phyloP scores from a whole-genome alignment of 2,797 vertebrate species.

The Cryptoblepharus egeriae region DNA sequence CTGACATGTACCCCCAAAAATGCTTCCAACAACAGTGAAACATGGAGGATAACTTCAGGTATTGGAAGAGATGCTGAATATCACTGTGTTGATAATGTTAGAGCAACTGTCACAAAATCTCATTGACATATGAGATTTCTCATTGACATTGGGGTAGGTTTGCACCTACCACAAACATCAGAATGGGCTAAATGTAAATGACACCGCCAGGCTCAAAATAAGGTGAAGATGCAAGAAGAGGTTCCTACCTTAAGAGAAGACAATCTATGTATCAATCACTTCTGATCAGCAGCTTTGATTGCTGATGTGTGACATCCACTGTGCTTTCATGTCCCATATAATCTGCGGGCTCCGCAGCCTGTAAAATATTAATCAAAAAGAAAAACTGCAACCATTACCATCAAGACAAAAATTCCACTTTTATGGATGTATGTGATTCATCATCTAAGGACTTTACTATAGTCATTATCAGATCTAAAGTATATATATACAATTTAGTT shows the following conservation, averaged over 20 bases:
- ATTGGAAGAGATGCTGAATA: too few species aligned
- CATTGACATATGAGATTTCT: too few species aligned
- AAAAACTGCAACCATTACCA: constrained; percentile 65
- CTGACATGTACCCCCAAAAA: too few species aligned
- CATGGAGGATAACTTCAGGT: too few species aligned
- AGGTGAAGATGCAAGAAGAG: background rate
- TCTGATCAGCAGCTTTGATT: constrained; percentile 43
- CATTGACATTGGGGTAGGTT: background rate
- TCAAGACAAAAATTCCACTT: constrained; percentile 69
- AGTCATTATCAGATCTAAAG: constrained; percentile 71
- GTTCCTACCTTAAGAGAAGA: constrained; percentile 47
- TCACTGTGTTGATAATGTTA: background rate
- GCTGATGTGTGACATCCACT: constrained; percentile 41
- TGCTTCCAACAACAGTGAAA: too few species aligned
- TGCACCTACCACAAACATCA: background rate
- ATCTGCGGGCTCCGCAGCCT: constrained; percentile 61
- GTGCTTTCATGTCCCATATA: constrained; percentile 43
- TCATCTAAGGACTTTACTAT: constrained; percentile 71
- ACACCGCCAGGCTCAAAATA: constrained; percentile 17
- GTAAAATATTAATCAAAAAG: constrained; percentile 70
- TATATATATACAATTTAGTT: constrained; percentile 71
- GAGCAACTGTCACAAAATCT: background rate
- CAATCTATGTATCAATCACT: constrained; percentile 54
- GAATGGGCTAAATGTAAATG: background rate
- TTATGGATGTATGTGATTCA: constrained; percentile 72